Evolutionary conservation across 2,888 invertebrate genomes (phyloP).

Genomic region (Argynnis bischoffii): DNA sequence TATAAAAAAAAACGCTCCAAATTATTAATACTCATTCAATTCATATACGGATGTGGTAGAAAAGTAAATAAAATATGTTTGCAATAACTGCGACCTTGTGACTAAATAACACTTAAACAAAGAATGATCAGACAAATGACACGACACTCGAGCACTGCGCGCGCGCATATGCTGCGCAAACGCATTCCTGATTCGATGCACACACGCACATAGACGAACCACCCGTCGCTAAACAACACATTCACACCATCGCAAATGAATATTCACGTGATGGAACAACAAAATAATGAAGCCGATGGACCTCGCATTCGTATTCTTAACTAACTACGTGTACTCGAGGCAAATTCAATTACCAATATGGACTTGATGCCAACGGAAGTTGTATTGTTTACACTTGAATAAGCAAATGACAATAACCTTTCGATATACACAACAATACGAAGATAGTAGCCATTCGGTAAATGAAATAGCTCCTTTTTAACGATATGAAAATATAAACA

Average conservation of each 20-base stretch:
- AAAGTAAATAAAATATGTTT: slow-evolving; percentile 28
- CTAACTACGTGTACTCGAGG: slow-evolving; percentile 19
- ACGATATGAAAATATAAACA: neutral
- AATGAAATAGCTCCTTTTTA: slow-evolving; percentile 6
- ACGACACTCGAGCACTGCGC: slow-evolving; percentile 42
- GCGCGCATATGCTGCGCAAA: slow-evolving; percentile 59
- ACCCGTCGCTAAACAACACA: slow-evolving; percentile 24
- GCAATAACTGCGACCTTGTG: slow-evolving; percentile 59
- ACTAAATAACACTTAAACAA: slow-evolving; percentile 62
- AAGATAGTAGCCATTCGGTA: slow-evolving; percentile 9
- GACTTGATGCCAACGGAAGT: slow-evolving; percentile 35
- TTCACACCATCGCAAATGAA: slow-evolving; percentile 33
- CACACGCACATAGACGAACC: slow-evolving; percentile 44
- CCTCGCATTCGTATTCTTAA: slow-evolving; percentile 35
- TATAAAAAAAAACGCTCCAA: no score
- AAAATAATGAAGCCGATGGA: slow-evolving; percentile 33
- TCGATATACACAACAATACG: slow-evolving; percentile 18
- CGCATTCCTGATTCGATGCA: slow-evolving; percentile 73
- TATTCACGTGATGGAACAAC: slow-evolving; percentile 36
- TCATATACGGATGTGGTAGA: neutral
- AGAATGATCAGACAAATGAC: slow-evolving; percentile 57
- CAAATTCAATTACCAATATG: slow-evolving; percentile 37
- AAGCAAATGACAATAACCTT: slow-evolving; percentile 37
- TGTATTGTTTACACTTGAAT: slow-evolving; percentile 35
- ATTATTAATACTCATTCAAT: no score